Evolutionary conservation across 2,888 invertebrate species (phyloP).

Genomic region (Perithous albicinctus): DNA sequence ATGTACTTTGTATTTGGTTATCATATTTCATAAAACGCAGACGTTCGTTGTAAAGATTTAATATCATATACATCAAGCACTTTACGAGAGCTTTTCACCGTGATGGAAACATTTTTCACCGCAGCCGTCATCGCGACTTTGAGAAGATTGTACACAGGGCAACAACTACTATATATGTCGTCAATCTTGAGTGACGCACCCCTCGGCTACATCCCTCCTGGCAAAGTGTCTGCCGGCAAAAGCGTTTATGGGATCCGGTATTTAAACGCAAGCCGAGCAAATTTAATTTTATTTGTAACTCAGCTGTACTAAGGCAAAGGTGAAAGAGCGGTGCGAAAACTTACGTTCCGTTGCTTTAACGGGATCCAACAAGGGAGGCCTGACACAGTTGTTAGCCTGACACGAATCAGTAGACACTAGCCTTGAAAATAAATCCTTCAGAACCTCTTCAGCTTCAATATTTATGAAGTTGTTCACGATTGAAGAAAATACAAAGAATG

Average conservation of each 20-base stretch:
- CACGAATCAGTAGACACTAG: no score
- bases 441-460: no score
- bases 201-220: neutral
- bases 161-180: slow-evolving; percentile 16
- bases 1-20: slow-evolving; percentile 7
- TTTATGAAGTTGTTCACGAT: no score
- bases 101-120: slow-evolving; percentile 33
- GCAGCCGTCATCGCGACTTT: slow-evolving; percentile 2
- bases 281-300: slow-evolving; percentile 65
- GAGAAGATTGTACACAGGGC: neutral
- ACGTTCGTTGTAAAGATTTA: slow-evolving; percentile 16
- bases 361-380: no score
- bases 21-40: slow-evolving; percentile 33
- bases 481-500: no score
- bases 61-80: slow-evolving; percentile 4
- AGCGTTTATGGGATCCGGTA: slow-evolving; percentile 38
- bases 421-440: no score
- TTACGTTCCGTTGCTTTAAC: neutral
- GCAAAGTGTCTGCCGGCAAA: neutral
- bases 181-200: slow-evolving; percentile 50
- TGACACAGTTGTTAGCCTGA: no score
- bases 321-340: slow-evolving; percentile 50
- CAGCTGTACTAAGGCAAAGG: slow-evolving; percentile 36
- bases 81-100: slow-evolving; percentile 17
- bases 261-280: slow-evolving; percentile 51